These are phyloP conservation scores for Furnarius figulus DNA, from an alignment of 2,113 vertebrate genomes.

Conservation along the genomic window DNA sequence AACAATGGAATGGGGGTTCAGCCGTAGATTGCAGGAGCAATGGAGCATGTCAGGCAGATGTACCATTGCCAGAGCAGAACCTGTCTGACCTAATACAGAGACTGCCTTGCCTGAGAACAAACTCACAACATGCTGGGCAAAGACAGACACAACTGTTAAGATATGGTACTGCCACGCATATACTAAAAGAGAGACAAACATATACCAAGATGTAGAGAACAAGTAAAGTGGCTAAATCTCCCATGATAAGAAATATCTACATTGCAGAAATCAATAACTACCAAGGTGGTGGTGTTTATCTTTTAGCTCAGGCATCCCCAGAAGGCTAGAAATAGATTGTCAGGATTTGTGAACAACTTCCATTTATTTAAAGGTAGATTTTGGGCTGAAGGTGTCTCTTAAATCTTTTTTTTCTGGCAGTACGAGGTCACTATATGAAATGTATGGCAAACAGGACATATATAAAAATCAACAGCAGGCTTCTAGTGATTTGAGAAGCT, in stretches of 20 bases:
- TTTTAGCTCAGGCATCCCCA: not conserved
- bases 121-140: not conserved
- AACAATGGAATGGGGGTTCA: not conserved
- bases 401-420: not conserved
- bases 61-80: not conserved
- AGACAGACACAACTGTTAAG: not conserved
- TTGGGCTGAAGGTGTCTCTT: not conserved
- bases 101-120: not conserved
- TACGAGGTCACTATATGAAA: not conserved
- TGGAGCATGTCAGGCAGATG: not conserved
- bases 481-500: slow-evolving; percentile 10
- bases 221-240: not conserved
- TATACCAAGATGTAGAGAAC: not conserved
- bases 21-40: not conserved
- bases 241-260: not conserved
- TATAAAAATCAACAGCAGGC: not conserved
- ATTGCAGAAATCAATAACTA: not conserved
- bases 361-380: not conserved
- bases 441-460: not conserved
- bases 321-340: not conserved
- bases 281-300: not conserved
- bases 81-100: not conserved
- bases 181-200: not conserved
- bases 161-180: not conserved
- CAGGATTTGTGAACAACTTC: not conserved